A percentile compares a stretch with the other conserved stretches of the same genome.
phyloP scores from a whole-genome alignment of 2,113 vertebrate genomes.

The Lichenostomus cassidix region DNA sequence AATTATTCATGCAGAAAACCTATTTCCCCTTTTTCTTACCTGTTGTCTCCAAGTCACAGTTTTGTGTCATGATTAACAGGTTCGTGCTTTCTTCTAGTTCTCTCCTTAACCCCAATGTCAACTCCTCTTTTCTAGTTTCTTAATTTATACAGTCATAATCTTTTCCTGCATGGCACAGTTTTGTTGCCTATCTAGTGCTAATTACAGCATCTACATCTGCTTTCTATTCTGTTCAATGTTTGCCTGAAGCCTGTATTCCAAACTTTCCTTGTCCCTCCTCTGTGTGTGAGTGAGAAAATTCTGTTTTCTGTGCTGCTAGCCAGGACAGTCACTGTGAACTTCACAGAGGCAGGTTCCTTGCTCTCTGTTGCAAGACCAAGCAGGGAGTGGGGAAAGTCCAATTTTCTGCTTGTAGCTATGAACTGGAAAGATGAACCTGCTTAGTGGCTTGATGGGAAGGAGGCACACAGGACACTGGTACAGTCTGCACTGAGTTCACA shows the following conservation, averaged over 20 bases:
- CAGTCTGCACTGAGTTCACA: neutral
- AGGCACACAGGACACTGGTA: neutral
- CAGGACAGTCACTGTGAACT: neutral
- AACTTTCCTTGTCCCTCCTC: neutral
- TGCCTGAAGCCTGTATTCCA: neutral
- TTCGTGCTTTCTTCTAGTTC: neutral
- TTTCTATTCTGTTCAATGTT: neutral
- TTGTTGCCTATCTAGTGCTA: neutral
- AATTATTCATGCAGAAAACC: neutral
- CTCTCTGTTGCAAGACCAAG: neutral
- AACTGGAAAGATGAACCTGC: neutral
- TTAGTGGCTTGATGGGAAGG: neutral
- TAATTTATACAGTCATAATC: neutral
- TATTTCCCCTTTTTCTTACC: neutral
- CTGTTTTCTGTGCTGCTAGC: neutral
- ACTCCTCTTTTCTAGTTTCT: neutral
- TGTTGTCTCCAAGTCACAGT: neutral
- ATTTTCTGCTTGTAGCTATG: neutral
- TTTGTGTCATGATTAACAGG: neutral
- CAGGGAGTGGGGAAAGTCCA: neutral
- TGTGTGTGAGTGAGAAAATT: neutral
- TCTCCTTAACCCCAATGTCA: neutral
- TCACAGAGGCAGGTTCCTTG: neutral
- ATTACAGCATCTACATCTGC: neutral
- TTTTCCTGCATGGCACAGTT: neutral